phyloP scores from a whole-genome alignment of 2,888 invertebrate genomes.

The Diarsia dahlii region DNA sequence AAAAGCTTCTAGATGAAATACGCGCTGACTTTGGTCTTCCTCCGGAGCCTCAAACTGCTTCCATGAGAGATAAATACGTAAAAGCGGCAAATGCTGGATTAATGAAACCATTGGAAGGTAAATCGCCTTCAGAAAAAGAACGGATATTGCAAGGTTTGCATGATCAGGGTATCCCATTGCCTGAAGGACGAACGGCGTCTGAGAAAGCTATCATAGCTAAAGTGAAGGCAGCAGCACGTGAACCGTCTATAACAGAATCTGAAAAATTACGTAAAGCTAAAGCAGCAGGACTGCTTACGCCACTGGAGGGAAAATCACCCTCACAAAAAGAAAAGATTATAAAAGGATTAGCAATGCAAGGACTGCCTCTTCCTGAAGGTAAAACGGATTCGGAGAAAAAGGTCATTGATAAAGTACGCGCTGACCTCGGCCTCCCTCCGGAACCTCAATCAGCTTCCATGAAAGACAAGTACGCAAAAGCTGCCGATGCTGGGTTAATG shows the following conservation, averaged over 20 bases:
- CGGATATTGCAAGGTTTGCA: neutral
- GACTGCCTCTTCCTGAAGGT: constrained; percentile 66
- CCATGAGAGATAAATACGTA: neutral
- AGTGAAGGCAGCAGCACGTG: too few species aligned
- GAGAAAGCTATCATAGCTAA: neutral
- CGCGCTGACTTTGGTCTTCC: constrained; percentile 68
- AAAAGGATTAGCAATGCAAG: constrained; percentile 55
- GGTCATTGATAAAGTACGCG: constrained; percentile 65
- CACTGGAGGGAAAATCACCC: constrained; percentile 67
- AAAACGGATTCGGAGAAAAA: constrained; percentile 69
- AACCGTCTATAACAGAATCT: neutral
- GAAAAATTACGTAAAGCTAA: constrained; percentile 21
- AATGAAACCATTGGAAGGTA: neutral
- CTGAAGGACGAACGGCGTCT: constrained; percentile 63
- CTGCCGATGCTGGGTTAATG: constrained; percentile 8
- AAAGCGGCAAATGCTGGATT: too few species aligned
- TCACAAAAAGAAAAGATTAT: constrained; percentile 68
- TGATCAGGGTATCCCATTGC: constrained; percentile 65
- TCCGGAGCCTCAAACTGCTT: constrained; percentile 33
- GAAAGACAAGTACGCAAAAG: constrained; percentile 1
- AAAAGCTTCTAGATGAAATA: constrained; percentile 66
- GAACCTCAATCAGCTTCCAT: neutral
- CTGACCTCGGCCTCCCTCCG: constrained; percentile 69
- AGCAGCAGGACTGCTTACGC: constrained; percentile 53
- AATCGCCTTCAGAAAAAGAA: neutral